phyloP scores from a whole-genome alignment of 2,797 vertebrate species.

The Lithobates pipiens region DNA sequence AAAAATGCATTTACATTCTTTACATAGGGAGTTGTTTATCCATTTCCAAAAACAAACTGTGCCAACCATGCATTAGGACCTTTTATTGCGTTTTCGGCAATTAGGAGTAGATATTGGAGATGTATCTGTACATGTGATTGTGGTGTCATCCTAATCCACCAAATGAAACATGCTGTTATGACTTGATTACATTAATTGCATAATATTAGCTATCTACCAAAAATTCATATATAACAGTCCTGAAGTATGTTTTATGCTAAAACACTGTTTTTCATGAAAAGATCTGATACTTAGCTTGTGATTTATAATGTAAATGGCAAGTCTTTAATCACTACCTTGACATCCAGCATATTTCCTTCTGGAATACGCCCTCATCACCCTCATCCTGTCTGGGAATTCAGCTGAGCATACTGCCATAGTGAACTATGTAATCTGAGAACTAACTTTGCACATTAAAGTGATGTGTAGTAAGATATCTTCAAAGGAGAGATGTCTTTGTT shows the following conservation, averaged over 20 bases:
- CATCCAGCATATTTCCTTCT: constrained; percentile 10
- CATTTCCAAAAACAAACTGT: too few species aligned
- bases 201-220: not conserved
- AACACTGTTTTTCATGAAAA: not conserved
- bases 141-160: too few species aligned
- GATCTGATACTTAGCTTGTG: not conserved
- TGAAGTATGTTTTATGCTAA: not conserved
- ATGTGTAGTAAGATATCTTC: not conserved
- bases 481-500: not conserved
- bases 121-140: not conserved
- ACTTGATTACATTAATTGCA: not conserved
- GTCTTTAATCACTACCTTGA: constrained; percentile 10
- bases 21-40: too few species aligned
- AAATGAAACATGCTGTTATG: not conserved
- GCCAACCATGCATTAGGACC: too few species aligned
- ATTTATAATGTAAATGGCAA: not conserved
- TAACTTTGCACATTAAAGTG: constrained; percentile 1
- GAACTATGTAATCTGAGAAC: constrained; percentile 25
- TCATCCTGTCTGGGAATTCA: constrained; percentile 21
- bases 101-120: not conserved
- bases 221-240: not conserved
- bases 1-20: too few species aligned
- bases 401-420: not conserved
- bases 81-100: too few species aligned
- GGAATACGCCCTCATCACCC: constrained; percentile 40